Evolutionary conservation across 2,113 vertebrate species (phyloP).

Genomic region (Lucifuga dentata): DNA sequence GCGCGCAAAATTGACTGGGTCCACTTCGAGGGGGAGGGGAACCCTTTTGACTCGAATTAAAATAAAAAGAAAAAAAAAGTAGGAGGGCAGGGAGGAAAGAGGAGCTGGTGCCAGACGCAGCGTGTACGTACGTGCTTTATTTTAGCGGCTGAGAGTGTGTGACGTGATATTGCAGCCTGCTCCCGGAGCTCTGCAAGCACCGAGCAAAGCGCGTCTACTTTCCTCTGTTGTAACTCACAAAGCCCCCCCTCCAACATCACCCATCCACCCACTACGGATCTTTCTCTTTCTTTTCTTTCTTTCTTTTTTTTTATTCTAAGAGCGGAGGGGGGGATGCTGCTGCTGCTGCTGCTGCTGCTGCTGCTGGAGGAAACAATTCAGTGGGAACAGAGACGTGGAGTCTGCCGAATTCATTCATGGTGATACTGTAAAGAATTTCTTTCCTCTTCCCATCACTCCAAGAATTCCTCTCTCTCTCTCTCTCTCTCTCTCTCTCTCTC

Average conservation of each 20-base stretch:
- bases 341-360: conserved; percentile 60
- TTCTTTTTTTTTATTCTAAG: conserved; percentile 51
- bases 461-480: conserved; percentile 53
- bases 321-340: conserved; percentile 21
- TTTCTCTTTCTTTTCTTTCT: conserved; percentile 30
- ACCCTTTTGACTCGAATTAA: conserved; percentile 79
- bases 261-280: conserved; percentile 86
- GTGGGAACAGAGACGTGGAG: conserved; percentile 67
- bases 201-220: conserved; percentile 78
- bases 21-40: conserved; percentile 70
- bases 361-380: conserved; percentile 69
- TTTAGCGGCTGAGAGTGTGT: conserved; percentile 80
- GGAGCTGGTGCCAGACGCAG: conserved; percentile 82
- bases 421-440: conserved; percentile 63
- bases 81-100: conserved; percentile 72
- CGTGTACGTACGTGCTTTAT: conserved; percentile 84
- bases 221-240: conserved; percentile 83
- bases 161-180: conserved; percentile 87
- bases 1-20: conserved; percentile 63
- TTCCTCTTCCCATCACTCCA: conserved; percentile 61
- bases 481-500: no score
- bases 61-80: neutral
- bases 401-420: conserved; percentile 67
- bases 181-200: conserved; percentile 80
- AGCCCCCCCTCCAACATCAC: conserved; percentile 80